These are phyloP conservation scores for Agrenia bidenticulata DNA, from an alignment of 2,888 invertebrate genomes.

Conservation along the genomic window DNA sequence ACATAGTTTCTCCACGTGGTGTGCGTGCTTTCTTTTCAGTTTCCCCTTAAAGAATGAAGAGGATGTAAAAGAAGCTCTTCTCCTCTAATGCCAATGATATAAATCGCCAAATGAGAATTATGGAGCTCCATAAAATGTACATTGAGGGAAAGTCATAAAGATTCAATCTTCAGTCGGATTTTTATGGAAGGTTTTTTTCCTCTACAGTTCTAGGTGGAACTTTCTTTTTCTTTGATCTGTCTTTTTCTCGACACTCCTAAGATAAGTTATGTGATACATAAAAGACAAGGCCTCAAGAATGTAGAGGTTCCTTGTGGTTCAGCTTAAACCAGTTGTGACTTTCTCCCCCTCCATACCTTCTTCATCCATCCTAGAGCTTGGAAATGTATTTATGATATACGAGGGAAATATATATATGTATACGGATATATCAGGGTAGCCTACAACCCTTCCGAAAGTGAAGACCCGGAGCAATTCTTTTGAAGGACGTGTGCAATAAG, in stretches of 20 bases:
- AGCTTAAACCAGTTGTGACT: too few relatives aligned
- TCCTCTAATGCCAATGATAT: conserved; percentile 1
- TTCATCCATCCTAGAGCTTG: too few relatives aligned
- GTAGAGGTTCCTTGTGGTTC: too few relatives aligned
- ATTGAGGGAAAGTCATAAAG: conserved; percentile 49
- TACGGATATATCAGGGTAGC: too few relatives aligned
- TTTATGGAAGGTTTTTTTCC: not conserved
- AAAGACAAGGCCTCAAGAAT: not conserved
- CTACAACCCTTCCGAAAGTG: too few relatives aligned
- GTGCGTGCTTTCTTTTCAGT: too few relatives aligned
- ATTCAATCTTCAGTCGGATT: conserved; percentile 45
- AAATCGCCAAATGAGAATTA: conserved; percentile 47
- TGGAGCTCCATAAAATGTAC: conserved; percentile 45
- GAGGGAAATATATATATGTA: too few relatives aligned
- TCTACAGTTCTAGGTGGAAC: not conserved
- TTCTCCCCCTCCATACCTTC: too few relatives aligned
- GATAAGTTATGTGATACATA: conserved; percentile 6
- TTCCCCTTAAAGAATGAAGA: not conserved
- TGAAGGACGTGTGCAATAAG: too few relatives aligned
- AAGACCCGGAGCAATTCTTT: too few relatives aligned
- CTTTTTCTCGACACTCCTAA: not conserved
- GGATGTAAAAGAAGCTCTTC: conserved; percentile 2
- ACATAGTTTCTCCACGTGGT: too few relatives aligned
- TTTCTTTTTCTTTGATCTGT: conserved; percentile 8
- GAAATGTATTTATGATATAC: too few relatives aligned